Evolutionary conservation across 2,888 invertebrate genomes (phyloP).

Genomic region (Andrena bicolor): DNA sequence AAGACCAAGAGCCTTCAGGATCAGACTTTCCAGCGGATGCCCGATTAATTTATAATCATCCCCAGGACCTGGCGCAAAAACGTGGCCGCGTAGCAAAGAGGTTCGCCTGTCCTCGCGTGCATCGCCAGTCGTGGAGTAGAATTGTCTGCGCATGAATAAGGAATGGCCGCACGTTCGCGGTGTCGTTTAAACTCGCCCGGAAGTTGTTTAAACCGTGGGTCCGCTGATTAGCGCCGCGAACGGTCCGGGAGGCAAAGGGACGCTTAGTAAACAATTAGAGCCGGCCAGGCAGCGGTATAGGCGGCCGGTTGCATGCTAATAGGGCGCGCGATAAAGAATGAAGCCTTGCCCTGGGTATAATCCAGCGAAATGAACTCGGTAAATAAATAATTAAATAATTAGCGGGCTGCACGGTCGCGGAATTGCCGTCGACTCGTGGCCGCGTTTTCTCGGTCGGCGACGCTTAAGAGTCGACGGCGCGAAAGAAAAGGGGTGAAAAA

Average conservation of each 20-base stretch:
- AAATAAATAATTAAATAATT: conserved; percentile 82
- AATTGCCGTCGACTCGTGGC: conserved; percentile 52
- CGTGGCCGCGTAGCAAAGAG: conserved; percentile 18
- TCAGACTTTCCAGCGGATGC: not conserved
- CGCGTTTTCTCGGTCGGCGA: conserved; percentile 63
- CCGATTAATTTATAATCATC: conserved; percentile 3
- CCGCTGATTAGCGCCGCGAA: conserved; percentile 62
- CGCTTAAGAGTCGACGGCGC: conserved; percentile 64
- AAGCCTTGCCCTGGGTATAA: conserved; percentile 72
- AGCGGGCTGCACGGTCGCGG: conserved; percentile 57
- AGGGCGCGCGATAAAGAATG: conserved; percentile 77
- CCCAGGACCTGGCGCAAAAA: conserved; percentile 2
- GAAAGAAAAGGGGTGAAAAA: conserved; percentile 71
- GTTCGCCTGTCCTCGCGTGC: conserved; percentile 9
- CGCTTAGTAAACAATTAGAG: conserved; percentile 79
- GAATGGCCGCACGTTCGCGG: conserved; percentile 44
- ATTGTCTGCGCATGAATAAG: conserved; percentile 58
- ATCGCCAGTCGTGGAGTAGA: not conserved
- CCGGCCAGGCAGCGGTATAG: conserved; percentile 60
- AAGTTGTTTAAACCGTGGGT: conserved; percentile 63
- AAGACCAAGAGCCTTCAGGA: too few relatives aligned
- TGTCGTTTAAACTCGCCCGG: conserved; percentile 54
- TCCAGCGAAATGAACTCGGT: conserved; percentile 76
- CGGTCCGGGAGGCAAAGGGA: conserved; percentile 63
- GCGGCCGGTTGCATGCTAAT: conserved; percentile 65